Base-by-base conservation (phyloP, 2,113 vertebrate genomes). In the Saguinus midas region DNA sequence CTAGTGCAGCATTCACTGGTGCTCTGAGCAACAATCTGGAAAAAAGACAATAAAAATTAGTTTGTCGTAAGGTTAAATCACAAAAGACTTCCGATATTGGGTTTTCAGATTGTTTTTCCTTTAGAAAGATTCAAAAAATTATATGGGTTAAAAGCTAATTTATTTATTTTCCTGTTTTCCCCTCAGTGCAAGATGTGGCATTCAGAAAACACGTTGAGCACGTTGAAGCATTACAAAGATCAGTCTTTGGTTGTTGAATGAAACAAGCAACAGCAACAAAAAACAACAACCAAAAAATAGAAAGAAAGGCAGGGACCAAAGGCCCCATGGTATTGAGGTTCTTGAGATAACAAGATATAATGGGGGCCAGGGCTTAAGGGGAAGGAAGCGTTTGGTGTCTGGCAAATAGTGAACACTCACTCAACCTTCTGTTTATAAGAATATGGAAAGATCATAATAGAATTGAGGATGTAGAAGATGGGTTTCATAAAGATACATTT, bases 181-280 rank as follows among this genome's bases (percentile, higher is more conserved):
- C 16, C 72, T 55, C 70, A 55, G 97, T 97, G 93, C 96, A 98
- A 98, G 98, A 98, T 96, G 97, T 97, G 98, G 98, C 97, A 96
- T 98, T 99, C 98, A 98, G 98, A 98, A 98, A 98, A 98, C 98
- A 99, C 97, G 98, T 98, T 98, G 98, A 99, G 98, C 12, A 94
- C 98, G 98, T 98, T 93, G 98, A 98, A 96, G 98, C 98, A 98
- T 98, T 99, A 98, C 99, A 98, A 99, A 99, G 98, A 99, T 99
- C 98, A 98, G 98, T 98, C 98, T 98, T 97, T 98, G 97, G 97
- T 98, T 98, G 97, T 95, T 98, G 98, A 99, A 99, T 98, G 99
- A 99, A 99, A 99, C 50, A 14, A 52, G 5, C 52, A 52, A 52
- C 48, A 50, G 14, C 50, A 50, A 50, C 13, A 14, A 18, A 17